phyloP scores from a whole-genome alignment of 2,888 invertebrate species.

The Xestobium rufovillosum region DNA sequence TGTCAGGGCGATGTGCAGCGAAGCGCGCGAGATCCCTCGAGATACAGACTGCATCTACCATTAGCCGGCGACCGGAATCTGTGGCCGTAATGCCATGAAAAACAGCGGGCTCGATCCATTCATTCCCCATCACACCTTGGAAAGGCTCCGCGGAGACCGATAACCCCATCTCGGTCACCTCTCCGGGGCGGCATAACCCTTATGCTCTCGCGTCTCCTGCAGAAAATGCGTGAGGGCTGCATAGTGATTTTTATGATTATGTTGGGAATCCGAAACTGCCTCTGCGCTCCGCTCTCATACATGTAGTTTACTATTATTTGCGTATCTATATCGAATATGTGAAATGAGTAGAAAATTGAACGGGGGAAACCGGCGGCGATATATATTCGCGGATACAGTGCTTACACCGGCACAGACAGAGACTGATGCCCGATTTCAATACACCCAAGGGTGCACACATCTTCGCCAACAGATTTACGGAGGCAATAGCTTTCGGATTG shows the following conservation, averaged over 20 bases:
- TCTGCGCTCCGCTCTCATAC: constrained; percentile 21
- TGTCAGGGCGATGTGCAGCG: constrained; percentile 47
- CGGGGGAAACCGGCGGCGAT: no score
- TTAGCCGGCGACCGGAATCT: constrained; percentile 45
- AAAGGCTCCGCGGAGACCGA: constrained; percentile 48
- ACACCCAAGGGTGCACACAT: constrained; percentile 33
- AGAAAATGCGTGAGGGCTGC: constrained; percentile 28
- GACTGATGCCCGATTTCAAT: constrained; percentile 17
- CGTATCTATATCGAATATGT: constrained; percentile 31
- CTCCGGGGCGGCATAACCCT: constrained; percentile 45
- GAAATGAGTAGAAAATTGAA: constrained; percentile 34
- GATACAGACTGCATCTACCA: constrained; percentile 49
- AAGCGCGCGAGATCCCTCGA: constrained; percentile 38
- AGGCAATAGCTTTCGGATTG: constrained; percentile 28
- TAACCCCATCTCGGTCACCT: constrained; percentile 50
- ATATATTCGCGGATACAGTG: no score
- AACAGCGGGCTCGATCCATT: constrained; percentile 36
- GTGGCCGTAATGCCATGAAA: constrained; percentile 37
- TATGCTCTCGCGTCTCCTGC: constrained; percentile 28
- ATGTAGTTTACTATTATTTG: constrained; percentile 30
- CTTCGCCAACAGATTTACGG: constrained; percentile 26
- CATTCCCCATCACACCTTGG: constrained; percentile 41
- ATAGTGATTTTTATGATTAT: constrained; percentile 48
- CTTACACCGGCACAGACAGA: no score
- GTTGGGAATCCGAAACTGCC: constrained; percentile 33